Evolutionary conservation across 2,113 vertebrate genomes (phyloP).

Genomic region (Centropristis striata): DNA sequence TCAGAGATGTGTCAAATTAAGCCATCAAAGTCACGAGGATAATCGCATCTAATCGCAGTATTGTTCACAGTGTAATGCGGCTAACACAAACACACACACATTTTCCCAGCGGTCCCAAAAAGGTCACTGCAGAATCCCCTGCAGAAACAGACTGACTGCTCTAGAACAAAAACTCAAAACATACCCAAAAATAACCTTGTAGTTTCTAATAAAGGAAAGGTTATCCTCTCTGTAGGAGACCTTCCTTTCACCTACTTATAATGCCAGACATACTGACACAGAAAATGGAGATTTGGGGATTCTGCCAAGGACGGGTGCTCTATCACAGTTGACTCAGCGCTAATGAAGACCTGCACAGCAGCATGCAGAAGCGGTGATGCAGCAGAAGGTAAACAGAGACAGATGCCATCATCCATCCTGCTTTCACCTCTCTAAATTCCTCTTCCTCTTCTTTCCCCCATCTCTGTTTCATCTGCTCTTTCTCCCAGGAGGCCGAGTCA

Average conservation of each 20-base stretch:
- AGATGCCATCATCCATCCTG: slow-evolving; percentile 66
- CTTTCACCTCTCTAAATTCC: slow-evolving; percentile 7
- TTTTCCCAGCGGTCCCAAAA: slow-evolving; percentile 7
- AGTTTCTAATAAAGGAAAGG: background rate
- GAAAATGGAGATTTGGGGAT: slow-evolving; percentile 12
- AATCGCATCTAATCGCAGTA: slow-evolving; percentile 32
- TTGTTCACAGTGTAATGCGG: slow-evolving; percentile 32
- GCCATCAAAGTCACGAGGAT: slow-evolving; percentile 46
- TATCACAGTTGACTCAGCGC: slow-evolving; percentile 24
- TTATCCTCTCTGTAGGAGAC: background rate
- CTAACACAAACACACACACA: slow-evolving; percentile 9
- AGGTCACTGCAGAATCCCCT: background rate
- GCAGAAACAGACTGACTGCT: background rate
- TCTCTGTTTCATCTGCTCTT: slow-evolving; percentile 2
- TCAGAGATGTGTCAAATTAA: slow-evolving; percentile 52
- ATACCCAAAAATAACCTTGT: background rate
- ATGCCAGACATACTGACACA: slow-evolving; percentile 10
- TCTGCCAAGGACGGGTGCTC: slow-evolving; percentile 8
- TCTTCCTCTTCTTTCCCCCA: slow-evolving; percentile 3
- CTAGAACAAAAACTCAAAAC: slow-evolving; percentile 4
- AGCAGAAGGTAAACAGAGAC: slow-evolving; percentile 58
- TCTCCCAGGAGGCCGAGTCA: slow-evolving; percentile 49
- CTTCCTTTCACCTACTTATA: slow-evolving; percentile 1
- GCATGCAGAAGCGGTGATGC: slow-evolving; percentile 28
- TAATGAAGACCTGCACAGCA: slow-evolving; percentile 37